Percentiles rank a stretch among this genome's conserved stretches.
Conservation (phyloP, 92 coral and sea anemone genomes). For the Zoanthus solanderi region DNA sequence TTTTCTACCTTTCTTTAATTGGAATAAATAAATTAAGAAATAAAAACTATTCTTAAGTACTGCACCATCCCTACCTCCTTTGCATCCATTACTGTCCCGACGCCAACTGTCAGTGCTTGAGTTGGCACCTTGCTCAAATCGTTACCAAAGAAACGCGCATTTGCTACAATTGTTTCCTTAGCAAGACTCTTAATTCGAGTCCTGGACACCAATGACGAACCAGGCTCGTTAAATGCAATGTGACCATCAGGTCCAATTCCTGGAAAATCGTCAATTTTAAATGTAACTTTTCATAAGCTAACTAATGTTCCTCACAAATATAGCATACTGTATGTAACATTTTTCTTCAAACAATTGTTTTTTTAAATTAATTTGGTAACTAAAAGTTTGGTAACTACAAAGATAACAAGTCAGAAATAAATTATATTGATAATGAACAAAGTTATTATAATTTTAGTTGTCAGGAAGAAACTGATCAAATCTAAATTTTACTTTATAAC, state of each 20-base stretch:
- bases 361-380: no score
- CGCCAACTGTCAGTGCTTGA: constrained; percentile 98
- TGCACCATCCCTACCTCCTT: constrained; percentile 73
- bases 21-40: no score
- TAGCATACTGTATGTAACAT: neutral
- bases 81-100: constrained; percentile 98
- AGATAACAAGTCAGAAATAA: no score
- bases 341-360: no score
- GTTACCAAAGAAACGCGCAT: constrained; percentile 97
- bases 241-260: constrained; percentile 99
- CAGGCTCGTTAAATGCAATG: constrained; percentile 99
- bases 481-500: no score
- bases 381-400: no score
- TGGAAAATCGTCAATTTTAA: constrained; percentile 9
- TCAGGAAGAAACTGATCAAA: no score
- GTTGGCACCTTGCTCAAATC: constrained; percentile 91
- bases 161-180: constrained; percentile 97
- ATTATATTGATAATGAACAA: no score
- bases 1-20: no score
- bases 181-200: constrained; percentile 97
- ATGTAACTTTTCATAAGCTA: neutral
- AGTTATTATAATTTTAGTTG: no score
- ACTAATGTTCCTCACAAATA: neutral
- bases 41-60: neutral
- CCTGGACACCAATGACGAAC: constrained; percentile 94